Base-by-base conservation (phyloP, 2,888 invertebrate genomes). In the Chloroclystis v-ata region DNA sequence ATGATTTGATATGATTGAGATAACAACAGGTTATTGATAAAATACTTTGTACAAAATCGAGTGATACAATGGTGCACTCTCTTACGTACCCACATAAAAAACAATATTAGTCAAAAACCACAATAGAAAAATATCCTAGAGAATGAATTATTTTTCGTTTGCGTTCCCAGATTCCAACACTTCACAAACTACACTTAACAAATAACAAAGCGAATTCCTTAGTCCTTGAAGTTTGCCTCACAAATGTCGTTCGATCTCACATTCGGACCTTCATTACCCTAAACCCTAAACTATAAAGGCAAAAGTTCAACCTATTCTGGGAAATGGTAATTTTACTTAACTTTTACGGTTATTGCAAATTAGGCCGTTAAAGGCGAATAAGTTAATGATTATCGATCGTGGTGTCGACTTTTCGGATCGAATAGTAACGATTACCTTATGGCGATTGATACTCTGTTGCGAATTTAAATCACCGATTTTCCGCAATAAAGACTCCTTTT, bases 221-320 rank as follows among this genome's bases (percentile, higher is more conserved):
- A 59, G 45, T 52, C 54, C 60, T 63, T 61, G 54, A 54, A 65
- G 59, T 67, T 64, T 57, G 46, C 51, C 52, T 59, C 60, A 59
- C 61, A 57, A 64, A 64, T 58, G 60, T 55, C 59, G 49, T 58
- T 60, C 56, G 56, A 60, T 59, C n/a, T n/a, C 57, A 59, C 56
- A 61, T 57, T 59, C 35, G 57, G 41, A 61, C 61, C 60, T 59
- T 63, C 62, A 65, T 66, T 64, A 67, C 43, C 56, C 50, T 51
- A 54, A 56, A 59, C 60, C 60, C 52, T 52, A 37, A 65, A 63
- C 64, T 60, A 61, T 54, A 55, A 63, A 67, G 52, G 58, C 53
- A 50, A 62, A 66, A 65, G 60, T 62, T 59, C 45, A 53, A 54
- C 47, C 51, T 55, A 52, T 60, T 62, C 37, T 37, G 50, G 49